Evolutionary conservation across 2,797 vertebrate genomes (phyloP).

Genomic region (Vultur gryphus): DNA sequence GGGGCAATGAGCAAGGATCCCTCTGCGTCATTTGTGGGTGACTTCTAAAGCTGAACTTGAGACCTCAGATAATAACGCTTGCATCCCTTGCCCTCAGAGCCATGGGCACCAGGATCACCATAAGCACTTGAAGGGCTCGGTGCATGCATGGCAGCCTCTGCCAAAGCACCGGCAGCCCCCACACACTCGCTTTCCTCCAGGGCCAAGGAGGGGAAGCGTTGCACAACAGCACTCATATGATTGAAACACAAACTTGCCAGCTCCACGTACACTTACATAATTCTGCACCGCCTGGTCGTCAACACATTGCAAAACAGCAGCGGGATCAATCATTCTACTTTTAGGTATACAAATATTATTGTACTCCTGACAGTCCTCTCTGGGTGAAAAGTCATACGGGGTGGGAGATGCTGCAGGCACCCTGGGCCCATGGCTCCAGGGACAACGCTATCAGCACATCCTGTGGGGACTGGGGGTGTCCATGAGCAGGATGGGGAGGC

Average conservation of each 20-base stretch:
- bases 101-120: not conserved
- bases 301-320: constrained; percentile 27
- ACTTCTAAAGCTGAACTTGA: not conserved
- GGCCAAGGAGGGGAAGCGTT: not conserved
- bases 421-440: fast-evolving
- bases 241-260: not conserved
- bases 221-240: constrained; percentile 37
- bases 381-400: not conserved
- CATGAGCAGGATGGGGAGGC: not conserved
- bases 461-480: fast-evolving
- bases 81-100: not conserved
- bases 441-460: fast-evolving
- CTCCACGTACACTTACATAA: constrained; percentile 20
- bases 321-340: constrained; percentile 14
- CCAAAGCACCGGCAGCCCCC: not conserved
- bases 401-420: not conserved
- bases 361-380: not conserved
- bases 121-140: not conserved
- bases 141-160: fast-evolving
- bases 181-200: not conserved
- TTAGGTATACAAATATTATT: constrained; percentile 30
- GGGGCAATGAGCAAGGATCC: not conserved
- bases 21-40: not conserved
- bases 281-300: not conserved
- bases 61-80: not conserved